These are phyloP conservation scores for Lycocerus yunnanus DNA, from an alignment of 2,888 invertebrate genomes.

Conservation along the genomic window DNA sequence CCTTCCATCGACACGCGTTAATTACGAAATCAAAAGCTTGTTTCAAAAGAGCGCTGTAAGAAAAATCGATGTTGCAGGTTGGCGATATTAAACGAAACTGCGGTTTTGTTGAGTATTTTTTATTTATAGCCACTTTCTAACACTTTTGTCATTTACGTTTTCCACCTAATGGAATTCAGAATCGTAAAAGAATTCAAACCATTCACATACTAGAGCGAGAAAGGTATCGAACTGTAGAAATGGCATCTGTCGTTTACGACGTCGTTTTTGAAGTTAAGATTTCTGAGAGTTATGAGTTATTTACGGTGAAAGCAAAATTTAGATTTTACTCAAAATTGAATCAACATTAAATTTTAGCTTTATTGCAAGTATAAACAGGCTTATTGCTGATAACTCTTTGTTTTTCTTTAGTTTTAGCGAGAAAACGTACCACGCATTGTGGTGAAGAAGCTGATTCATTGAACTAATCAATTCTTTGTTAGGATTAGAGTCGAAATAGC, in stretches of 20 bases:
- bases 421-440: too few species aligned
- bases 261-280: constrained; percentile 11
- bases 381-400: too few species aligned
- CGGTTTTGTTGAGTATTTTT: constrained; percentile 2
- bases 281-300: constrained; percentile 9
- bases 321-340: not conserved
- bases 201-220: not conserved
- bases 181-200: constrained; percentile 7
- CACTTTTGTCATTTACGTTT: constrained; percentile 6
- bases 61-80: not conserved
- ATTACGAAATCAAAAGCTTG: not conserved
- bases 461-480: too few species aligned
- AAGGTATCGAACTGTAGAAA: constrained; percentile 6
- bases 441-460: too few species aligned
- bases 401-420: too few species aligned
- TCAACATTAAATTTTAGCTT: not conserved
- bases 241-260: constrained; percentile 20
- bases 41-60: not conserved
- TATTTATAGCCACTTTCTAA: constrained; percentile 7
- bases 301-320: not conserved
- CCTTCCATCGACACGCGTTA: not conserved
- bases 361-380: not conserved
- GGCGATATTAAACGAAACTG: not conserved
- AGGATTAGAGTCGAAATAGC: too few species aligned
- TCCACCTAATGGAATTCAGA: constrained; percentile 9